Percentiles rank a stretch among this genome's conserved stretches.
phyloP scores from a whole-genome alignment of 2,888 invertebrate genomes.

The Megaustenia siamemsis region DNA sequence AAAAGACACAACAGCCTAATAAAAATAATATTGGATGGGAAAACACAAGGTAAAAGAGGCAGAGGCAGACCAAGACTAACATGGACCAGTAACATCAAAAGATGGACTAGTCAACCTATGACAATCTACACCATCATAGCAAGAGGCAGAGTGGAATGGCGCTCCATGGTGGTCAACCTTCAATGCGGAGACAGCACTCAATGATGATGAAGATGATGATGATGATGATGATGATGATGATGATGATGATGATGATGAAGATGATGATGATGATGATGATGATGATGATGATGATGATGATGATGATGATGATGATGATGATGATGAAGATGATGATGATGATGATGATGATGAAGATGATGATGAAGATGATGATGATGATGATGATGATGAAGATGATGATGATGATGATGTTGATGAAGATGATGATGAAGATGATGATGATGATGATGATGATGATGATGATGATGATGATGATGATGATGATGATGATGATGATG shows the following conservation, averaged over 20 bases:
- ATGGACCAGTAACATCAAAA: too few relatives aligned
- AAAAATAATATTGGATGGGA: too few relatives aligned
- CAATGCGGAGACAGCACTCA: too few relatives aligned
- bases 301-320: slow-evolving; percentile 34
- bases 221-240: slow-evolving; percentile 37
- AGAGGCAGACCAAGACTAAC: too few relatives aligned
- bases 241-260: slow-evolving; percentile 29
- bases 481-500: slow-evolving; percentile 13
- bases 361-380: slow-evolving; percentile 15
- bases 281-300: slow-evolving; percentile 35
- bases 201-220: slow-evolving; percentile 33
- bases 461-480: slow-evolving; percentile 29
- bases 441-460: not conserved
- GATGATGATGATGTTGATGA: slow-evolving; percentile 5
- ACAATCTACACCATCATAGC: too few relatives aligned
- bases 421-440: not conserved
- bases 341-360: slow-evolving; percentile 29
- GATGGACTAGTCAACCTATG: too few relatives aligned
- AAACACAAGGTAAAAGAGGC: too few relatives aligned
- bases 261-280: slow-evolving; percentile 32
- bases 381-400: slow-evolving; percentile 30
- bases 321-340: slow-evolving; percentile 23
- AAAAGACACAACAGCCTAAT: too few relatives aligned
- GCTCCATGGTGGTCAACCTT: too few relatives aligned
- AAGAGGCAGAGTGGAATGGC: too few relatives aligned